Percentiles rank a stretch among this genome's conserved stretches.
phyloP scores from a whole-genome alignment of 2,888 invertebrate genomes.

The Boloria selene region DNA sequence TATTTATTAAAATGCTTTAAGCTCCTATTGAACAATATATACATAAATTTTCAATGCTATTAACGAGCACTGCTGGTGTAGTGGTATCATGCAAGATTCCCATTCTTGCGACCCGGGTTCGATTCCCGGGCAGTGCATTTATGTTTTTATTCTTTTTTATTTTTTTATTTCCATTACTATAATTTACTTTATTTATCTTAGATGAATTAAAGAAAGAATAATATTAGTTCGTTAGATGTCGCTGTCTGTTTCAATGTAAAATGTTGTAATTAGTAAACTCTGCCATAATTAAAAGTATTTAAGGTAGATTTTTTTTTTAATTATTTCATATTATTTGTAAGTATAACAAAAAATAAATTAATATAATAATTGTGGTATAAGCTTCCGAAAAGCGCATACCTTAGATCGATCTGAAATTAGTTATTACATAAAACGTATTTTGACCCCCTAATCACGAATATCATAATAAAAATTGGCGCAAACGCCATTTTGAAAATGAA shows the following conservation, averaged over 20 bases:
- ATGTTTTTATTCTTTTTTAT: neutral
- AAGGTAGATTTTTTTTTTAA: no score
- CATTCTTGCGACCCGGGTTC: conserved; percentile 99
- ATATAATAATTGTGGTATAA: no score
- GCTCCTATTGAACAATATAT: neutral
- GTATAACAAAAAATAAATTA: no score
- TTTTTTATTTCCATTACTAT: conserved; percentile 3
- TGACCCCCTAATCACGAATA: no score
- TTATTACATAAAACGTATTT: no score
- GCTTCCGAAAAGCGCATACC: no score
- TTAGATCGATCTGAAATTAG: no score
- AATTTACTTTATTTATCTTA: neutral
- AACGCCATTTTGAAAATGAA: no score
- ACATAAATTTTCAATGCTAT: rapidly evolving
- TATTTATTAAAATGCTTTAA: neutral
- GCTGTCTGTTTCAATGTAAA: neutral
- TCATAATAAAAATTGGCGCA: no score
- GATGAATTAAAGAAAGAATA: neutral
- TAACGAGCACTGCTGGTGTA: conserved; percentile 94
- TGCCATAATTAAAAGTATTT: no score
- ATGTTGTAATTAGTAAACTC: no score
- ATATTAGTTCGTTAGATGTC: conserved; percentile 9
- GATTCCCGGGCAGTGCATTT: conserved; percentile 94
- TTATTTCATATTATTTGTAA: no score
- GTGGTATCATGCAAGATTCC: conserved; percentile 99